These are phyloP conservation scores for Phrynocephalus vlangalii DNA, from an alignment of 2,797 vertebrate genomes.

Conservation along the genomic window DNA sequence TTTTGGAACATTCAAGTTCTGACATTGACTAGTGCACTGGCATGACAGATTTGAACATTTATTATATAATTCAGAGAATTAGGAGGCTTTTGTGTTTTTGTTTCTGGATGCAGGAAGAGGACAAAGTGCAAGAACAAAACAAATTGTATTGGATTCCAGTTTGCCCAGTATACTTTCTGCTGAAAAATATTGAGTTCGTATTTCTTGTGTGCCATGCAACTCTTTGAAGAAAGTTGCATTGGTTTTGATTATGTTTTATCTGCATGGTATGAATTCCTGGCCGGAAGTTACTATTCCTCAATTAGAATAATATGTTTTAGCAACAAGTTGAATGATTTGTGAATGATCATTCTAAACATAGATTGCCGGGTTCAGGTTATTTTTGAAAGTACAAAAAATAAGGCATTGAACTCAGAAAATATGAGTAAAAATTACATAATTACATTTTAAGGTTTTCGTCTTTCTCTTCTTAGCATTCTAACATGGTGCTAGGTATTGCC, in stretches of 20 bases:
- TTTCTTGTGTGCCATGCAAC: not conserved
- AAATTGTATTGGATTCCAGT: not conserved
- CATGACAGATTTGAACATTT: not conserved
- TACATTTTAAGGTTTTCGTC: not conserved
- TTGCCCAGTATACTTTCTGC: not conserved
- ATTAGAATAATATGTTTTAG: not conserved
- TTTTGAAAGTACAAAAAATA: not conserved
- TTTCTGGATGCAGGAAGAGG: not conserved
- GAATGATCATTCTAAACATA: too few species aligned
- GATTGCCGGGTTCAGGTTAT: too few species aligned
- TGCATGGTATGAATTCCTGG: too few species aligned
- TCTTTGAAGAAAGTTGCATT: not conserved
- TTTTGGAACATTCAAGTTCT: not conserved
- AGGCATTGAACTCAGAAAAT: not conserved
- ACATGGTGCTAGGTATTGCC: not conserved
- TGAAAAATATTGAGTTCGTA: not conserved
- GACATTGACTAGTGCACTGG: not conserved
- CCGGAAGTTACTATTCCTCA: not conserved
- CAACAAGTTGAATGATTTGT: not conserved
- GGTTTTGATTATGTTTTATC: not conserved
- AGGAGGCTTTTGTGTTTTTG: not conserved
- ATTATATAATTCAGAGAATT: slow-evolving; percentile 13
- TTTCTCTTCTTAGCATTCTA: not conserved
- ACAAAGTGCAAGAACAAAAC: not conserved
- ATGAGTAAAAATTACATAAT: too few species aligned